Conservation (phyloP, 1,140 invertebrate species). For the Danaus melanippus region DNA sequence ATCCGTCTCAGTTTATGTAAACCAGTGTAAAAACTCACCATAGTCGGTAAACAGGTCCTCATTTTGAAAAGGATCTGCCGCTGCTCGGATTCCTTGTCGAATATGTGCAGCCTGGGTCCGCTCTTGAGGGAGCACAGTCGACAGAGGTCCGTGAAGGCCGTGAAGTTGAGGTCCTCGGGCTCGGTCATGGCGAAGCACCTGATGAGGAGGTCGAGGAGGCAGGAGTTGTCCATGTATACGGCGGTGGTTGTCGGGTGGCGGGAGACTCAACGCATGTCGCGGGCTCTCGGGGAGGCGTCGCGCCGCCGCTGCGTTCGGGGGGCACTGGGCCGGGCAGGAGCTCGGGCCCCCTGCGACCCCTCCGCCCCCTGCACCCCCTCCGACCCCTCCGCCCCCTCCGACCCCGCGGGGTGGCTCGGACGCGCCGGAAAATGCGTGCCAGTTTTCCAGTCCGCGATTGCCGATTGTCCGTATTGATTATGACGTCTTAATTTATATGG, state of each 20-base stretch:
- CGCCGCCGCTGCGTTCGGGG: constrained; percentile 54
- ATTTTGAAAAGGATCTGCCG: constrained; percentile 79
- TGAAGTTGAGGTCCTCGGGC: constrained; percentile 78
- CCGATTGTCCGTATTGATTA: constrained; percentile 46
- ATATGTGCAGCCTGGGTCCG: constrained; percentile 77
- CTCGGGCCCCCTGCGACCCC: constrained; percentile 24
- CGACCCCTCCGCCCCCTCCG: constrained; percentile 21
- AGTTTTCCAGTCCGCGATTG: constrained; percentile 57
- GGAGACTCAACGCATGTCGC: constrained; percentile 61
- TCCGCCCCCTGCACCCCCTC: constrained; percentile 16
- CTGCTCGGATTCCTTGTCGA: constrained; percentile 80
- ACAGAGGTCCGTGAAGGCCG: constrained; percentile 76
- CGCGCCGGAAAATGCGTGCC: constrained; percentile 54
- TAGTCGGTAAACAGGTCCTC: constrained; percentile 76
- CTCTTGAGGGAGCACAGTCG: constrained; percentile 78
- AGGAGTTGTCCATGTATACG: constrained; percentile 72
- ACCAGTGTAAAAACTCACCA: constrained; percentile 62
- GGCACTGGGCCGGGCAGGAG: constrained; percentile 40
- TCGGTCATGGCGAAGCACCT: constrained; percentile 76
- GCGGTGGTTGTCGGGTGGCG: constrained; percentile 55
- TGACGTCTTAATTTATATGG: constrained; percentile 36
- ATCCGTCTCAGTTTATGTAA: neutral
- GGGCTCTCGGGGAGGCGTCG: constrained; percentile 56
- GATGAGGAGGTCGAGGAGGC: constrained; percentile 72
- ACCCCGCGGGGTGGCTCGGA: constrained; percentile 37